Percentiles rank a stretch among this genome's conserved stretches.
phyloP scores from a whole-genome alignment of 2,797 vertebrate genomes.

The Propithecus deckenii region DNA sequence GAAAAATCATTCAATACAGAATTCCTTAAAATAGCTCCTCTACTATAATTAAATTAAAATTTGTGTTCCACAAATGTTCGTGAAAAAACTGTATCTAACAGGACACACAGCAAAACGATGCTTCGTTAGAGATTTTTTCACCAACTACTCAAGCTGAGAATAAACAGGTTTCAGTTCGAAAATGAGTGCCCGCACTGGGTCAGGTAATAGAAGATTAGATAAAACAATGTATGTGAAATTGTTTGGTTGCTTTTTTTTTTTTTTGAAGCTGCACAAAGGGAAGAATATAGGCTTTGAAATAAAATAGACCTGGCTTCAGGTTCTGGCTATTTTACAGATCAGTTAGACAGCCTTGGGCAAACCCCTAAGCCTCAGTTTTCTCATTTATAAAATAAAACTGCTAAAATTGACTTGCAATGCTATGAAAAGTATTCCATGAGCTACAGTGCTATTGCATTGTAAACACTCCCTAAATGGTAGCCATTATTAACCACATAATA shows the following conservation, averaged over 20 bases:
- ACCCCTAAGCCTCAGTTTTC: background rate
- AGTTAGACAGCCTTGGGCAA: background rate
- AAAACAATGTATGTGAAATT: constrained; percentile 11
- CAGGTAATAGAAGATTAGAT: background rate
- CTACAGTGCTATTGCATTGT: too few relatives aligned
- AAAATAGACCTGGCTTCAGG: background rate
- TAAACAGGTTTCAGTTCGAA: constrained; percentile 3
- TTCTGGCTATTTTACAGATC: background rate
- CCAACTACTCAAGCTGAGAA: background rate
- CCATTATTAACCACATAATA: background rate
- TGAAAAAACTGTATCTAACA: background rate
- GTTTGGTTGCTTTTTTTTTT: background rate
- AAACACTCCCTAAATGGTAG: background rate
- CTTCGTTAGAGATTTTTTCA: background rate
- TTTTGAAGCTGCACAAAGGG: background rate
- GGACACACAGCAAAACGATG: background rate
- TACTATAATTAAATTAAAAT: constrained; percentile 35
- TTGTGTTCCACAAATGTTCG: background rate
- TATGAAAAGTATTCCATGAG: background rate
- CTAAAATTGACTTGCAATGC: background rate
- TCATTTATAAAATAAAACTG: background rate
- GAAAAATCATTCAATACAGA: background rate
- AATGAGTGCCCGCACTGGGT: background rate
- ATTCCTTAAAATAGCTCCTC: constrained; percentile 21
- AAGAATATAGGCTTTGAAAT: background rate